phyloP scores from a whole-genome alignment of 2,888 invertebrate species.

The Philopedon plagiatum region DNA sequence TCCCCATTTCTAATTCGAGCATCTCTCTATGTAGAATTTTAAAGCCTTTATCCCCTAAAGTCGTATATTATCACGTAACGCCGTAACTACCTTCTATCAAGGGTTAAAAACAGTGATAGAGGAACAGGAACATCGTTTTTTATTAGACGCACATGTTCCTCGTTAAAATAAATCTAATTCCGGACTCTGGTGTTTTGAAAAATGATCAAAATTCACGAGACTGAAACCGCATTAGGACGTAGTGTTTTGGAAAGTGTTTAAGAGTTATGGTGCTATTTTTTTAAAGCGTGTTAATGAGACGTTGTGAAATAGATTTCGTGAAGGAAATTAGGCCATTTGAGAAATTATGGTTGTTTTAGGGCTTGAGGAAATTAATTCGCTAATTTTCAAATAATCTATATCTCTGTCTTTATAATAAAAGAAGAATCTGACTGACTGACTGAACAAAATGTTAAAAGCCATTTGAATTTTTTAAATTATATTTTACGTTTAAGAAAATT shows the following conservation, averaged over 20 bases:
- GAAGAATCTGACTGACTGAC: too few relatives aligned
- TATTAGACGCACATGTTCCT: conserved; percentile 42
- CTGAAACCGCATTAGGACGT: conserved; percentile 32
- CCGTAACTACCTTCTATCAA: conserved; percentile 33
- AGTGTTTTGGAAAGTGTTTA: conserved; percentile 7
- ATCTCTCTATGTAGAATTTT: too few relatives aligned
- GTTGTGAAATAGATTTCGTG: neutral
- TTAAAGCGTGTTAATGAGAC: conserved; percentile 24
- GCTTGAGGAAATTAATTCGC: neutral
- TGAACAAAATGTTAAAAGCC: too few relatives aligned
- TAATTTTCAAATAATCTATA: neutral
- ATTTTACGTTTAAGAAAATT: too few relatives aligned
- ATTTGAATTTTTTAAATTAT: too few relatives aligned
- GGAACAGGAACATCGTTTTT: conserved; percentile 47
- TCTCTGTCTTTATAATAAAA: too few relatives aligned
- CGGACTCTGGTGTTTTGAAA: conserved; percentile 28
- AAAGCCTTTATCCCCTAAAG: too few relatives aligned
- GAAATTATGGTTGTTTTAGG: neutral
- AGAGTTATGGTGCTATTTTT: conserved; percentile 20
- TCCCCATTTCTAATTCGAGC: too few relatives aligned
- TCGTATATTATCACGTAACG: conserved; percentile 41
- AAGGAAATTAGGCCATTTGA: conserved; percentile 4
- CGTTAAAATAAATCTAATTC: conserved; percentile 48
- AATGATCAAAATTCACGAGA: conserved; percentile 41
- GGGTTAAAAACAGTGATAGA: conserved; percentile 44